Base-by-base conservation (phyloP, 2,113 vertebrate species). In the Ophiodon elongatus region DNA sequence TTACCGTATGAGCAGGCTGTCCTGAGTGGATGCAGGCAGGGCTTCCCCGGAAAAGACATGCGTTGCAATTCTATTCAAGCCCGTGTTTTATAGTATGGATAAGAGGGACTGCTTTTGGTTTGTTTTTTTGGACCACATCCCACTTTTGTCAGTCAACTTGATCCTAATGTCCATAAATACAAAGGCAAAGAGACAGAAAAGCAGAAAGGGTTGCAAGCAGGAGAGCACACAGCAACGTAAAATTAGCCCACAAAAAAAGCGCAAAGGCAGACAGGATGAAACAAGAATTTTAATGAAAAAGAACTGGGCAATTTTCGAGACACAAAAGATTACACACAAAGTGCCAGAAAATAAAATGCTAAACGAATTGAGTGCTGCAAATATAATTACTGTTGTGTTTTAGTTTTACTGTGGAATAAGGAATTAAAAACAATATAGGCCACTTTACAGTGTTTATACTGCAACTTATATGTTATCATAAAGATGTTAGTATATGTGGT, bases 1-100 rank as follows among this genome's bases (percentile, higher is more conserved):
- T 62, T 83, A 65, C 76, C 70, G 78, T 76, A 72, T 88, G 78
- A 86, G 79, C 88, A 85, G 86, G 72, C 60, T 76, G 72, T 33
- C 60, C 81, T 71, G 67, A 60, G 76, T 41, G 59, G 74, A 81
- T 87, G 84, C 67, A 56, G 39, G 35, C 52, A 60, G 71, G 27
- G 57, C 11, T 62, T 74, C 29, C 54, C 37, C 39, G 3, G 37
- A 62, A 43, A 60, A 45, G 1, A 73, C 56, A 31, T 59, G 19
- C 37, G 6, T 31, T 72, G 54, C 7, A 37, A 1, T 54, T 1
- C 11, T 25, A 25, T 71, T 6, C 33, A 39, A 15, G 5, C 35
- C 31, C 1, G 6, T 27, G 33, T 56, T 56, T n/a, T 33, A n/a
- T n/a, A 19, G 8, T 23, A 8, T 21, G 8, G 17, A 7, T 56